phyloP scores from a whole-genome alignment of 2,113 vertebrate species.

The Larimichthys polyactis region DNA sequence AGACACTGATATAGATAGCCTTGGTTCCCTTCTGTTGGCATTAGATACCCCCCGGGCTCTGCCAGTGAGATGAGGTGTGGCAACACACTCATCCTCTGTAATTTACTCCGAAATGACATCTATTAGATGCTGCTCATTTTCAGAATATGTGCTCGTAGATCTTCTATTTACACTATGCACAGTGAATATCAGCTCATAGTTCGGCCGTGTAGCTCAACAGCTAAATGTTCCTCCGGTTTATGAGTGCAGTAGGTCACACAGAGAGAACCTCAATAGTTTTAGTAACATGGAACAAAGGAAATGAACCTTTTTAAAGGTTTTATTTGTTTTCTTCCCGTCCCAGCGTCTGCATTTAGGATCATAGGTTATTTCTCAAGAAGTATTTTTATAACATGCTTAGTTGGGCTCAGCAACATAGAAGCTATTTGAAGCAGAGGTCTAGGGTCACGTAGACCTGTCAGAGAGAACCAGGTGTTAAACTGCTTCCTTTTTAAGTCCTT shows the following conservation, averaged over 20 bases:
- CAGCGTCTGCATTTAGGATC: conserved; percentile 24
- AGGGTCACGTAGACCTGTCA: conserved; percentile 67
- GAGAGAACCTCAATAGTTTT: background rate
- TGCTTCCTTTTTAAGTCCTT: conserved; percentile 53
- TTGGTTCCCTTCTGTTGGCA: conserved; percentile 77
- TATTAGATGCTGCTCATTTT: conserved; percentile 70
- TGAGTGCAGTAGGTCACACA: conserved; percentile 7
- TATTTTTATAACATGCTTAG: conserved; percentile 63
- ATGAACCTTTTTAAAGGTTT: conserved; percentile 24
- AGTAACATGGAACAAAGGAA: background rate
- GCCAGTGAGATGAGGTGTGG: conserved; percentile 70
- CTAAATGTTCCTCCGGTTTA: background rate
- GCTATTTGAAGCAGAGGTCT: conserved; percentile 70
- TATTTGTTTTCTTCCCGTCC: conserved; percentile 15
- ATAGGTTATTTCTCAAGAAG: conserved; percentile 46
- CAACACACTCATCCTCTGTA: conserved; percentile 64
- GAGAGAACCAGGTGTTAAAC: conserved; percentile 55
- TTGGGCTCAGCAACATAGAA: conserved; percentile 54
- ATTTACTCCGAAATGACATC: conserved; percentile 62
- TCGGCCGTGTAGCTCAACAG: conserved; percentile 12
- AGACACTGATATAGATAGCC: conserved; percentile 85
- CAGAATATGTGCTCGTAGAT: conserved; percentile 42
- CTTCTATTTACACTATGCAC: conserved; percentile 53
- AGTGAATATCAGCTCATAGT: conserved; percentile 20
- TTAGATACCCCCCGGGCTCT: conserved; percentile 73